phyloP scores from a whole-genome alignment of 2,888 invertebrate genomes.

The Charanyca ferruginea region DNA sequence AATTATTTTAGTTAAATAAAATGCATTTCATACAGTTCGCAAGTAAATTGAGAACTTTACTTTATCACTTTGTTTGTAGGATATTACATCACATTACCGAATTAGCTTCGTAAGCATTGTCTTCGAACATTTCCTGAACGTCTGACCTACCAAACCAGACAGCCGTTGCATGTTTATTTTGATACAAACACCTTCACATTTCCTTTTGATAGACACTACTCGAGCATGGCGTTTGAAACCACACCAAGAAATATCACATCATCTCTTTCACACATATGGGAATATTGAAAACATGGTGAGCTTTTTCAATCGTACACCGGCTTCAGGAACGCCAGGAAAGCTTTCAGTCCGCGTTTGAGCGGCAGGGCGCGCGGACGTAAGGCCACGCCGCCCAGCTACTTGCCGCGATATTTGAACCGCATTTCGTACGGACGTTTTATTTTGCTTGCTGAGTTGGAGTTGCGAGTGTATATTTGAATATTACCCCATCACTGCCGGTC shows the following conservation, averaged over 20 bases:
- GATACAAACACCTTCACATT: constrained; percentile 83
- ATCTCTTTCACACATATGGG: constrained; percentile 75
- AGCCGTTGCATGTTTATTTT: constrained; percentile 85
- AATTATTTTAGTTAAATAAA: no score
- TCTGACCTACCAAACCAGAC: constrained; percentile 71
- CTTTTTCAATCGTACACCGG: constrained; percentile 76
- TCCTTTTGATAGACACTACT: constrained; percentile 78
- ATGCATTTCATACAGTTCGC: not conserved
- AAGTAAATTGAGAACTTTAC: not conserved
- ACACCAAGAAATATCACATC: constrained; percentile 59
- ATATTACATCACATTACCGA: constrained; percentile 39
- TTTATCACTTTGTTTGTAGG: not conserved
- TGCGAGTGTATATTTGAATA: constrained; percentile 57
- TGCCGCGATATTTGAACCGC: constrained; percentile 74
- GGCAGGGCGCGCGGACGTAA: constrained; percentile 82
- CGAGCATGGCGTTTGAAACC: constrained; percentile 68
- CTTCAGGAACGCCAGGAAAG: constrained; percentile 76
- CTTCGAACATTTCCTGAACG: constrained; percentile 55
- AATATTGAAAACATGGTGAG: constrained; percentile 73
- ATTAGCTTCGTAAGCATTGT: constrained; percentile 51
- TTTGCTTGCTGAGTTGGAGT: constrained; percentile 68
- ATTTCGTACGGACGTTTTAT: constrained; percentile 71
- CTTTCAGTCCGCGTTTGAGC: constrained; percentile 87
- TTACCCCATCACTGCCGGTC: constrained; percentile 43
- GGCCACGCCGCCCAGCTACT: constrained; percentile 70